Evolutionary conservation across 2,888 invertebrate genomes (phyloP).

Genomic region (Acanthopleura granulata): DNA sequence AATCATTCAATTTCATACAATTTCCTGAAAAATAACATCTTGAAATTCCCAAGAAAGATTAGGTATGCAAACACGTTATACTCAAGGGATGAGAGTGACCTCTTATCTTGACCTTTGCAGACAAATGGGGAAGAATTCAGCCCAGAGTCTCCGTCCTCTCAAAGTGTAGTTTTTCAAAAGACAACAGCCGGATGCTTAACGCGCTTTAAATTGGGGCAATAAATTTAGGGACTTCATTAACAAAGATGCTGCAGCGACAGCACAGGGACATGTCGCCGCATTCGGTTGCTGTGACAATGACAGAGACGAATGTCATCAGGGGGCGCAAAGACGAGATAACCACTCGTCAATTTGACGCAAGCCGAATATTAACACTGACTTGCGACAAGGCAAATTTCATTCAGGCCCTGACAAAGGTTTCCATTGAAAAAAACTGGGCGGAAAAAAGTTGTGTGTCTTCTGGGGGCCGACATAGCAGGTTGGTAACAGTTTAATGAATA

Average conservation of each 20-base stretch:
- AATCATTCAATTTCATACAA: too few species aligned
- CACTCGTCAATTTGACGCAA: not conserved
- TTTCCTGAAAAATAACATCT: too few species aligned
- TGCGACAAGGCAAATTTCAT: not conserved
- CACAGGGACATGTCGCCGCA: not conserved
- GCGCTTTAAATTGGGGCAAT: constrained; percentile 7
- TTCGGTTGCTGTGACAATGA: not conserved
- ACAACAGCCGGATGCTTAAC: not conserved
- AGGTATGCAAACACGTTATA: not conserved
- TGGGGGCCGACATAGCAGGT: not conserved
- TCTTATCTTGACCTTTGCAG: not conserved
- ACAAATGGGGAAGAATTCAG: not conserved
- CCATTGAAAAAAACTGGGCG: not conserved
- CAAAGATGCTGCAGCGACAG: not conserved
- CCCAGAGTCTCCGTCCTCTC: not conserved
- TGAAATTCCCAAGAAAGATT: not conserved
- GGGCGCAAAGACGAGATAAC: not conserved
- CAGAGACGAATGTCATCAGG: constrained; percentile 4
- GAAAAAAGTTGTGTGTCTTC: not conserved
- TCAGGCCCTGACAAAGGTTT: not conserved
- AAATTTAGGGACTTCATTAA: not conserved
- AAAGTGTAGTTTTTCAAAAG: not conserved
- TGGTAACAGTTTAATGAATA: constrained; percentile 4
- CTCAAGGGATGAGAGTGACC: not conserved
- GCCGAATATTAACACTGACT: not conserved